Evolutionary conservation across 2,888 invertebrate genomes (phyloP).

Genomic region (Drosophila mulleri): DNA sequence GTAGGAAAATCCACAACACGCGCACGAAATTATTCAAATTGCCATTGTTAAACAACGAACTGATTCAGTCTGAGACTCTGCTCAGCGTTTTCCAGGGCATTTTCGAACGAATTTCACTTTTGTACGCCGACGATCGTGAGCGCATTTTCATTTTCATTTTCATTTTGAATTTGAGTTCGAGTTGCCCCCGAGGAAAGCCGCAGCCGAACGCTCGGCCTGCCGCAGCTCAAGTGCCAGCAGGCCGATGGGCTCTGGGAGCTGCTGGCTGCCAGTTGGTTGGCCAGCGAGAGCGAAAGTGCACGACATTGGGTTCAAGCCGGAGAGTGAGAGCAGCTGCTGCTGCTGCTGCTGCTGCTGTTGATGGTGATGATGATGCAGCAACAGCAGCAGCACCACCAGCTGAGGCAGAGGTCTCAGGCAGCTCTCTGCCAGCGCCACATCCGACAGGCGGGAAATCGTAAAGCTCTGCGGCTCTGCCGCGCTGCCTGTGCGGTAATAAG

Average conservation of each 20-base stretch:
- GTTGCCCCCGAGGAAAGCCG: slow-evolving; percentile 46
- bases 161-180: slow-evolving; percentile 48
- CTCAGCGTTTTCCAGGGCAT: slow-evolving; percentile 23
- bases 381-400: slow-evolving; percentile 15
- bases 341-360: neutral
- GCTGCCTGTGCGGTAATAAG: slow-evolving; percentile 76
- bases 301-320: slow-evolving; percentile 62
- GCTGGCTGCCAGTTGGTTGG: slow-evolving; percentile 40
- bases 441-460: slow-evolving; percentile 75
- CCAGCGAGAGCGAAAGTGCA: slow-evolving; percentile 78
- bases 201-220: slow-evolving; percentile 72
- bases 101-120: slow-evolving; percentile 75
- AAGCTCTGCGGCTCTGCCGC: slow-evolving; percentile 24
- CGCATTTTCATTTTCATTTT: slow-evolving; percentile 55
- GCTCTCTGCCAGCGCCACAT: slow-evolving; percentile 44
- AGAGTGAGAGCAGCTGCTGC: slow-evolving; percentile 17
- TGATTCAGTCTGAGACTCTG: slow-evolving; percentile 50
- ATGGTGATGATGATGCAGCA: slow-evolving; percentile 3
- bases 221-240: slow-evolving; percentile 58
- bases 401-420: slow-evolving; percentile 49
- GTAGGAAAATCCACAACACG: slow-evolving; percentile 57
- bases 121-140: slow-evolving; percentile 58
- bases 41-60: slow-evolving; percentile 65
- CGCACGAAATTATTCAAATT: slow-evolving; percentile 78
- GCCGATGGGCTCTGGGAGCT: slow-evolving; percentile 21